Percentiles rank a stretch among this genome's conserved stretches.
phyloP scores from a whole-genome alignment of 1,140 invertebrate species.

The Drosophila dunni region DNA sequence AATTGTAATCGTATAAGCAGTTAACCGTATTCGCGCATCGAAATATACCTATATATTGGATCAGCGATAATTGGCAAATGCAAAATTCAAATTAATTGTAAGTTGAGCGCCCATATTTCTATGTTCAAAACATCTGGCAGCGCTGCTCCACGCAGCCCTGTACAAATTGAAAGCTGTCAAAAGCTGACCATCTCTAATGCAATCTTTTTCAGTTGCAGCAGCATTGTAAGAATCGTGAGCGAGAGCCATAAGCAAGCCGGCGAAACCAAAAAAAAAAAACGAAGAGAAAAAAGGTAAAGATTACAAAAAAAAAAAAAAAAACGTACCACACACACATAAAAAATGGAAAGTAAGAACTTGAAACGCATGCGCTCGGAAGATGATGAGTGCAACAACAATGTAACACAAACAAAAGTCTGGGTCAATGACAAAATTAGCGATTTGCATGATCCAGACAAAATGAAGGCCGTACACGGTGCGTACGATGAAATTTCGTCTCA shows the following conservation, averaged over 20 bases:
- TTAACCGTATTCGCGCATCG: background rate
- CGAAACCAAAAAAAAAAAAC: conserved; percentile 5
- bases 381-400: conserved; percentile 61
- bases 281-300: background rate
- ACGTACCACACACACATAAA: background rate
- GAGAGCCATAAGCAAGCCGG: conserved; percentile 1
- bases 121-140: background rate
- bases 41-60: conserved; percentile 4
- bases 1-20: conserved; percentile 1
- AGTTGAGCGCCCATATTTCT: background rate
- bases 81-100: conserved; percentile 8
- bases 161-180: background rate
- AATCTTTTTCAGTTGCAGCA: conserved; percentile 8
- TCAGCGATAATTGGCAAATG: background rate
- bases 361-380: conserved; percentile 68
- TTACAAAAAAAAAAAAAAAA: background rate
- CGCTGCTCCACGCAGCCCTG: conserved; percentile 3
- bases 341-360: conserved; percentile 48
- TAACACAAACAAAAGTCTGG: conserved; percentile 59
- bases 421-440: conserved; percentile 68
- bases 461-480: conserved; percentile 70
- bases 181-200: background rate
- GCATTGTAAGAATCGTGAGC: background rate
- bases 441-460: conserved; percentile 54
- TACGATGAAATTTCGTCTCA: background rate